Evolutionary conservation across 2,113 vertebrate species (phyloP).

Genomic region (Prietella phreatophila): DNA sequence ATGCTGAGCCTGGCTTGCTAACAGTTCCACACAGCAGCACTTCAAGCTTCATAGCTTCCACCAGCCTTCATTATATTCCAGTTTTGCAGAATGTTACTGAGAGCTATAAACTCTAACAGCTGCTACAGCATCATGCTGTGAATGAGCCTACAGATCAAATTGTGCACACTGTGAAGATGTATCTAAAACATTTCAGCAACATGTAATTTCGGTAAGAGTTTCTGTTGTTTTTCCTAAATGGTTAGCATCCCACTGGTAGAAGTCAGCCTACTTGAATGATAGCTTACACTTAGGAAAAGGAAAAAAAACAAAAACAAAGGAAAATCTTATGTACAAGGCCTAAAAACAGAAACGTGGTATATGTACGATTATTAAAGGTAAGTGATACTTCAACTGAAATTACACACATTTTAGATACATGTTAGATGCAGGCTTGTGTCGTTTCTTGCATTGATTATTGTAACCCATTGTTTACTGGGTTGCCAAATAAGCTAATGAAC

Average conservation of each 20-base stretch:
- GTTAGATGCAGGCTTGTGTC: not conserved
- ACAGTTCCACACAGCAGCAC: conserved; percentile 14
- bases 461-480: not conserved
- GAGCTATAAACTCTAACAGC: conserved; percentile 44
- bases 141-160: conserved; percentile 26
- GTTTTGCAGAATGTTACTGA: conserved; percentile 18
- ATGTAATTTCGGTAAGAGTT: conserved; percentile 14
- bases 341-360: not conserved
- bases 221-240: conserved; percentile 13
- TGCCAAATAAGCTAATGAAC: not conserved
- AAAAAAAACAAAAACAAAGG: no score
- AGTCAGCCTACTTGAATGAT: not conserved
- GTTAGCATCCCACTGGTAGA: conserved; percentile 17
- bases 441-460: not conserved
- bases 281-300: not conserved
- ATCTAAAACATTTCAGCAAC: conserved; percentile 15
- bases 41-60: conserved; percentile 24
- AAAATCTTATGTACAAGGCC: not conserved
- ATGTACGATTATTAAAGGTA: not conserved
- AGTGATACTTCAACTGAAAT: not conserved
- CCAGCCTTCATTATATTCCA: conserved; percentile 35
- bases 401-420: not conserved
- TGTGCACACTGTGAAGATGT: conserved; percentile 7
- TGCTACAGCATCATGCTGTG: conserved; percentile 28
- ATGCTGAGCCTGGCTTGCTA: conserved; percentile 7